Base-by-base conservation (phyloP, 1,140 invertebrate species). In the Stegodyphus dumicola region DNA sequence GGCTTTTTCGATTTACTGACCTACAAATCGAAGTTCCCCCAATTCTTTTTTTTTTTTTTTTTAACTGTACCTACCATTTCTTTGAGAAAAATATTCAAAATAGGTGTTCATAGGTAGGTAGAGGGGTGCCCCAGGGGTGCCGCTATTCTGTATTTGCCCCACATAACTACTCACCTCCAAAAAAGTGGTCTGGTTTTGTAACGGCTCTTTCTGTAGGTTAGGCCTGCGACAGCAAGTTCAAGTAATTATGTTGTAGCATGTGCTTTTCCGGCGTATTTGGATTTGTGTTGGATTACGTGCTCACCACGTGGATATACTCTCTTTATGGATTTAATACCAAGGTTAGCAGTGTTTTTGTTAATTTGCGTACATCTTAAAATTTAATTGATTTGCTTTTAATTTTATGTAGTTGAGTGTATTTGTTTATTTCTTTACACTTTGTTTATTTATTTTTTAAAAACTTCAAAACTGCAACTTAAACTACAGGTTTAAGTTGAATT, bases 111-210 rank as follows among this genome's bases (percentile, higher is more conserved):
- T 70, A 70, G 67, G 67, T 70, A 60, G 56, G 56, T 60, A 60
- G 56, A 60, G 56, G 56, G 67, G 33, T 33, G 33, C 33, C 33
- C 33, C 1, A 33, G 33, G 33, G 67, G 17, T 70, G 11, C 67
- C 18, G 15, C 67, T 70, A 70, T 70, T 70, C 33, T 33, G 67
- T 70, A 18, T 33, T 11, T 70, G 67, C 13, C 67, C 67, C 67
- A 70, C 6, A 33, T 70, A 70, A 70, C 67, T 17, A 70, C 67
- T 70, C 11, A 11, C 67, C 4, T n/a, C 17, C 17, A 78, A 78
- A 80, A 80, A 80, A 80, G n/a, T 80, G 78, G 13, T 80, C 78
- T 71, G 53, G 69, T 80, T 80, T 80, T 71, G 49, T 56, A 80
- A 80, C 78, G 78, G 78, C 48, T 71, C 69, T 80, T 18, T 70